phyloP scores from a whole-genome alignment of 2,797 vertebrate genomes.

The Cossypha dichroa region DNA sequence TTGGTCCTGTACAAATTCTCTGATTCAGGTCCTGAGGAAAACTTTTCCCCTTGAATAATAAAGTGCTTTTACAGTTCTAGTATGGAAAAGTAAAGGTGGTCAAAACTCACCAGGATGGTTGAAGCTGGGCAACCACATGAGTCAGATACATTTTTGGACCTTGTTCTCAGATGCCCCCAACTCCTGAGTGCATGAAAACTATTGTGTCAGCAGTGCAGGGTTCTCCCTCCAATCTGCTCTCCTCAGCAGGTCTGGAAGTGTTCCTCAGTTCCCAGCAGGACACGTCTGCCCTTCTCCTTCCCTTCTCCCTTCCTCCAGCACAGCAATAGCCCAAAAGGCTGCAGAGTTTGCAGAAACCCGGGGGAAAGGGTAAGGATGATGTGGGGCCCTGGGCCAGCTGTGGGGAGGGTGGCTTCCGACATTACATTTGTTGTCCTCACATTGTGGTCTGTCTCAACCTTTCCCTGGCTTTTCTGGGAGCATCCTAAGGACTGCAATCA shows the following conservation, averaged over 20 bases:
- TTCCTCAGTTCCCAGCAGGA: background rate
- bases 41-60: background rate
- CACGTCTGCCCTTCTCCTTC: background rate
- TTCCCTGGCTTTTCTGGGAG: background rate
- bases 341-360: background rate
- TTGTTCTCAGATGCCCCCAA: background rate
- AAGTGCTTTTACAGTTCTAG: background rate
- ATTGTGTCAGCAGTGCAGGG: background rate
- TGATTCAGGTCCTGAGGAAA: background rate
- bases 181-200: background rate
- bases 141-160: background rate
- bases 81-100: background rate
- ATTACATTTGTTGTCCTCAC: background rate
- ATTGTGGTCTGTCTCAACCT: background rate
- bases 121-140: background rate
- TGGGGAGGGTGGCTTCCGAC: background rate
- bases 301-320: background rate
- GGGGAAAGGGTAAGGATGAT: background rate
- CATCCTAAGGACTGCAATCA: background rate
- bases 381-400: background rate
- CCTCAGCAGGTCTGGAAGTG: rapidly evolving
- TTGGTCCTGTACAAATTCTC: background rate
- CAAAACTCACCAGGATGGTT: background rate
- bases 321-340: background rate
- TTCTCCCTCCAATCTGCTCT: background rate